A percentile compares a stretch with the other conserved stretches of the same genome.
Conservation (phyloP, 2,888 invertebrate genomes). For the Sinopyrophorus schimmeli region DNA sequence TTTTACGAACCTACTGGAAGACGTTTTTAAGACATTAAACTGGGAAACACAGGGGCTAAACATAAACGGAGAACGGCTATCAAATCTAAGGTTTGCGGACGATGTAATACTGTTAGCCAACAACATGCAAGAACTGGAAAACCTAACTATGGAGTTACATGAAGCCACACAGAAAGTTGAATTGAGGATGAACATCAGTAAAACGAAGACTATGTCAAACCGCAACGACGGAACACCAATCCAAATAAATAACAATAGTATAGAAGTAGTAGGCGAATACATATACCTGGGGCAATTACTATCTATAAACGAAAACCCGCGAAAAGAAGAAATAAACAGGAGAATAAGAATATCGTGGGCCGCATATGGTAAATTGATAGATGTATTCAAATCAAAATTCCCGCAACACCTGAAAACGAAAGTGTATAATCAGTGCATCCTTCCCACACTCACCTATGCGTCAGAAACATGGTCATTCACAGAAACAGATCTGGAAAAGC, state of each 20-base stretch:
- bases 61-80: constrained; percentile 1
- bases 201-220: not conserved
- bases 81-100: not conserved
- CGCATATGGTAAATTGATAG: not conserved
- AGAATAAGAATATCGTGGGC: no score
- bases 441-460: not conserved
- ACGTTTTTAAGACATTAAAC: not conserved
- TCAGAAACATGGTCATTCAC: constrained; percentile 7
- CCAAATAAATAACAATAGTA: not conserved
- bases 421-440: not conserved
- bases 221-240: not conserved
- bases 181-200: not conserved
- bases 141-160: not conserved
- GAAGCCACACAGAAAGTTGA: constrained; percentile 1
- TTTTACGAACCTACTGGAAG: not conserved
- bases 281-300: not conserved
- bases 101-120: constrained; percentile 1
- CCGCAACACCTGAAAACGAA: constrained; percentile 1
- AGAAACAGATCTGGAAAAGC: not conserved
- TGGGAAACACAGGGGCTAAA: not conserved
- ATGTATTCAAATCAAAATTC: not conserved
- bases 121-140: constrained; percentile 1
- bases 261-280: not conserved
- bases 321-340: not conserved
- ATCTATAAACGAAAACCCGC: not conserved